Evolutionary conservation across 2,797 vertebrate species (phyloP).

Genomic region (Intellagama lesueurii): DNA sequence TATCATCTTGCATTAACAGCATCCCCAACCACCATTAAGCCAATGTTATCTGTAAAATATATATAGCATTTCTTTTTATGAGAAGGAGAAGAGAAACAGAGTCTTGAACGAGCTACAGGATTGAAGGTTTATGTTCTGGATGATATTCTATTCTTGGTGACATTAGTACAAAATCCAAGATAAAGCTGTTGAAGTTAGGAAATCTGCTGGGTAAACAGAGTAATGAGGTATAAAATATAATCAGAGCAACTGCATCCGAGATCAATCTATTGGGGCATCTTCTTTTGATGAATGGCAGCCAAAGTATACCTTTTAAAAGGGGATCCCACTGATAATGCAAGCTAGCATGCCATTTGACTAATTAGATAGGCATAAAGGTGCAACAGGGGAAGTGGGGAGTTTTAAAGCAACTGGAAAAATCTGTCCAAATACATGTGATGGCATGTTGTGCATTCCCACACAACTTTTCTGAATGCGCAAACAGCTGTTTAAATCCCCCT

Average conservation of each 20-base stretch:
- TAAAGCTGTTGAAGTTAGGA: constrained; percentile 4
- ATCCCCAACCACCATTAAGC: background rate
- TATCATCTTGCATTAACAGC: background rate
- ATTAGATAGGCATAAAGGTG: background rate
- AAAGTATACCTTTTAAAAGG: background rate
- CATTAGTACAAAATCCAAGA: background rate
- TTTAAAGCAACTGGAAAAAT: constrained; percentile 3
- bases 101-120: constrained; percentile 34
- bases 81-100: constrained; percentile 25
- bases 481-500: background rate
- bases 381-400: background rate
- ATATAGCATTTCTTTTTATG: constrained; percentile 18
- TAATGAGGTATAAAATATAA: constrained; percentile 1
- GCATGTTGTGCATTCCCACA: background rate
- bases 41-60: background rate
- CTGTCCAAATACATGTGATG: background rate
- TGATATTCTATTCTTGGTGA: background rate
- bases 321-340: background rate
- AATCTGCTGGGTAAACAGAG: background rate
- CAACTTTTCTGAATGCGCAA: background rate
- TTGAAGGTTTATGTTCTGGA: background rate
- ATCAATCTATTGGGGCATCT: background rate
- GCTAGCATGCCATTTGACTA: background rate
- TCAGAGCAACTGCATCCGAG: background rate
- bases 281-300: background rate